Evolutionary conservation across 2,113 vertebrate species (phyloP).

Genomic region (Pelmatolapia mariae): DNA sequence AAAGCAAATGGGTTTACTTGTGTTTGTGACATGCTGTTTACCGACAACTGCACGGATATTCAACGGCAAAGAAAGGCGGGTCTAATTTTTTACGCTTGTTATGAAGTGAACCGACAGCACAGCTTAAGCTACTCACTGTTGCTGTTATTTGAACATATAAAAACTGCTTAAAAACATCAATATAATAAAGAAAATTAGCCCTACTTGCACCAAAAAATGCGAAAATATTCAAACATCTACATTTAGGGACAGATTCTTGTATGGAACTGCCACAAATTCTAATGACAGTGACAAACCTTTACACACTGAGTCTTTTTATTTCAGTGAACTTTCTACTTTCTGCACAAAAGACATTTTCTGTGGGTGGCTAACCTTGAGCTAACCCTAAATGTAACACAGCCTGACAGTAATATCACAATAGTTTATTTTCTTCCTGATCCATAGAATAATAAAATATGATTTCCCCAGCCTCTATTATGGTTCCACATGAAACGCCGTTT

Average conservation of each 20-base stretch:
- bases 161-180: not conserved
- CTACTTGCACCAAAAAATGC: not conserved
- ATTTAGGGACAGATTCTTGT: not conserved
- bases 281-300: not conserved
- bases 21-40: not conserved
- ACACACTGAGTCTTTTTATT: not conserved
- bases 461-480: conserved; percentile 23
- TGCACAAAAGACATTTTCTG: not conserved
- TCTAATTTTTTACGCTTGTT: not conserved
- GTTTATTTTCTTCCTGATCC: conserved; percentile 41
- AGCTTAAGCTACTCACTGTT: not conserved
- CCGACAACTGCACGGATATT: not conserved
- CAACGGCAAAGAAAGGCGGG: not conserved
- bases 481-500: conserved; percentile 11
- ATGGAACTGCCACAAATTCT: accelerated
- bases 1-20: not conserved
- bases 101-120: not conserved
- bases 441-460: conserved; percentile 28
- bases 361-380: not conserved
- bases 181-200: not conserved
- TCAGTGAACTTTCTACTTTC: not conserved
- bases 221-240: not conserved
- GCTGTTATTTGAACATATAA: not conserved
- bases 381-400: not conserved
- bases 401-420: conserved; percentile 30